Base-by-base conservation (phyloP, 2,888 invertebrate species). In the Ferdinandea cuprea region DNA sequence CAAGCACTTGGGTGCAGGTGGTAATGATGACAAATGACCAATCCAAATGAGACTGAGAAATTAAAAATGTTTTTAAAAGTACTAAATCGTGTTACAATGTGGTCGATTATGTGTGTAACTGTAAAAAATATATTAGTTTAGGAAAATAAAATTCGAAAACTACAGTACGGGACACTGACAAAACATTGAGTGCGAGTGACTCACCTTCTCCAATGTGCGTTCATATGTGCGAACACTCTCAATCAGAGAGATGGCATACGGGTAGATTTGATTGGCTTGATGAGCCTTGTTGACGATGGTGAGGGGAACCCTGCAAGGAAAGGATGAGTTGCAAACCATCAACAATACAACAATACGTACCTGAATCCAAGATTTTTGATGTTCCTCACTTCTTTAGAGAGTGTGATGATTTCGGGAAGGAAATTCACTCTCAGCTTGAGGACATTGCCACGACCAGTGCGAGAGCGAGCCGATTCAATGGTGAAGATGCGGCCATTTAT, bases 241-340 rank as follows among this genome's bases (percentile, higher is more conserved):
- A 87, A 99, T 98, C 85, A 99, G 93, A 0, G 99, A 99, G 88
- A 99, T 99, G 15, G 99, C 99, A 92, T 97, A 99, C 0, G 99
- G 99, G 91, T 99, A 99, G 11, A 99, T 94, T 90, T 98, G 98
- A 91, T 99, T 99, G 0, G 99, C 99, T 90, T 98, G 98, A 91
- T 99, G 99, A 3, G 99, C 99, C 91, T 99, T 99, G 92, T 99
- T 99, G 30, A 99, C 98, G 86, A 99, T 99, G 0, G 98, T 97
- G 87, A 99, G 91, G 1, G 99, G 99, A 35, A 99, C 98, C 86
- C 99, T 95, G 91, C 5, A 85, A 79, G 9, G 37, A 52, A 56
- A 2, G n/a, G n/a, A n/a, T n/a, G n/a, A n/a, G n/a, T n/a, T n/a
- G n/a, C n/a, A n/a, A n/a, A n/a, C n/a, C n/a, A n/a, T n/a, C n/a